Percentiles rank a stretch among this genome's conserved stretches.
Evolutionary conservation across 2,113 vertebrate species (phyloP).

Genomic region (Cyanoramphus novaezelandiae): DNA sequence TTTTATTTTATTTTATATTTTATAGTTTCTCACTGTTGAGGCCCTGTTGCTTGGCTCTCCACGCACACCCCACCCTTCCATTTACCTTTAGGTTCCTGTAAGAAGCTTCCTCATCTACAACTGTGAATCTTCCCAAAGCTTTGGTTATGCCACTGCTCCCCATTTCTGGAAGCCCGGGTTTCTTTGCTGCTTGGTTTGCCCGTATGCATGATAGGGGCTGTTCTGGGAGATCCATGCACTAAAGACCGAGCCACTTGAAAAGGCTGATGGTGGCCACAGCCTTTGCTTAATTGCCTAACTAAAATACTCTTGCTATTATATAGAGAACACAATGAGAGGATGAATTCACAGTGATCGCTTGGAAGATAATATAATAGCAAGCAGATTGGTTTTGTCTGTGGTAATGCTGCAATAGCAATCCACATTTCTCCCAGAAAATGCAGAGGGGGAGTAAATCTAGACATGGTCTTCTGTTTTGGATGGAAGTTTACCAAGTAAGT

Average conservation of each 20-base stretch:
- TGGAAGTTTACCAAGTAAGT: slow-evolving; percentile 30
- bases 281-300: neutral
- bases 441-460: neutral
- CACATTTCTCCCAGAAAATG: neutral
- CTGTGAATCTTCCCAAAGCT: neutral
- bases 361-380: neutral
- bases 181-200: neutral
- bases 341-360: neutral
- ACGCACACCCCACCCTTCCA: neutral
- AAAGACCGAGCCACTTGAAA: neutral
- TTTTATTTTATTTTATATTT: neutral
- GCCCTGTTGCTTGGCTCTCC: neutral
- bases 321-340: neutral
- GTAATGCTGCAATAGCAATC: neutral
- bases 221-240: neutral
- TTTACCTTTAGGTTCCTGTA: neutral
- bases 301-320: neutral
- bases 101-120: neutral
- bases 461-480: neutral
- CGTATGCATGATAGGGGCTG: neutral
- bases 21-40: neutral
- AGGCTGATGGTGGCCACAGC: neutral
- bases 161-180: neutral
- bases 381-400: fast-evolving
- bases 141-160: neutral